Percentiles rank a stretch among this genome's conserved stretches.
These are phyloP conservation scores for Equus przewalskii DNA, from an alignment of 2,113 vertebrate genomes.

Conservation along the genomic window DNA sequence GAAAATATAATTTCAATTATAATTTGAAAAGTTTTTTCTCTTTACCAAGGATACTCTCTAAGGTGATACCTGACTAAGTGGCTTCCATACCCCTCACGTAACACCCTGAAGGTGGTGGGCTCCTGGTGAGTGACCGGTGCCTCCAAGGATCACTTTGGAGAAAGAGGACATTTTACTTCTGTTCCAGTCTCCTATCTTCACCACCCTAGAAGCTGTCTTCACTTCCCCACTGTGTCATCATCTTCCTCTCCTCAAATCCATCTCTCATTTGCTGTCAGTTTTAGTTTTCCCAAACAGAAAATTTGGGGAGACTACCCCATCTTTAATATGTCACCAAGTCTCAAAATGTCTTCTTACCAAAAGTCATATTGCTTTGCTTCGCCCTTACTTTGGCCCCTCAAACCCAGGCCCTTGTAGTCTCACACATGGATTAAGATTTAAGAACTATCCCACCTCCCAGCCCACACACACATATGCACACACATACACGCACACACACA, in stretches of 20 bases:
- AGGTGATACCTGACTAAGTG: not conserved
- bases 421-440: not conserved
- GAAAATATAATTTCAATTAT: not conserved
- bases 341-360: not conserved
- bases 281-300: not conserved
- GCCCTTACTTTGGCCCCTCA: not conserved
- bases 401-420: not conserved
- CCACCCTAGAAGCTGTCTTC: not conserved
- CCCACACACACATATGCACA: no score
- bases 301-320: not conserved
- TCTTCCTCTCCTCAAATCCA: not conserved
- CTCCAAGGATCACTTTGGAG: not conserved
- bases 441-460: not conserved
- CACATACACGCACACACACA: no score
- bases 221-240: not conserved
- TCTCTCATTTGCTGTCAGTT: not conserved
- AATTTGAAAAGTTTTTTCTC: not conserved
- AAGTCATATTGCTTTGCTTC: not conserved
- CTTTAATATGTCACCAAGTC: not conserved
- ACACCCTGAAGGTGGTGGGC: not conserved
- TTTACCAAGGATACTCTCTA: not conserved
- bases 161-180: not conserved
- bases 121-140: not conserved
- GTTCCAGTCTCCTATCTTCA: not conserved
- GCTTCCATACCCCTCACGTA: not conserved